These are phyloP conservation scores for Carcharodon carcharias DNA, from an alignment of 2,797 vertebrate genomes.

Conservation along the genomic window DNA sequence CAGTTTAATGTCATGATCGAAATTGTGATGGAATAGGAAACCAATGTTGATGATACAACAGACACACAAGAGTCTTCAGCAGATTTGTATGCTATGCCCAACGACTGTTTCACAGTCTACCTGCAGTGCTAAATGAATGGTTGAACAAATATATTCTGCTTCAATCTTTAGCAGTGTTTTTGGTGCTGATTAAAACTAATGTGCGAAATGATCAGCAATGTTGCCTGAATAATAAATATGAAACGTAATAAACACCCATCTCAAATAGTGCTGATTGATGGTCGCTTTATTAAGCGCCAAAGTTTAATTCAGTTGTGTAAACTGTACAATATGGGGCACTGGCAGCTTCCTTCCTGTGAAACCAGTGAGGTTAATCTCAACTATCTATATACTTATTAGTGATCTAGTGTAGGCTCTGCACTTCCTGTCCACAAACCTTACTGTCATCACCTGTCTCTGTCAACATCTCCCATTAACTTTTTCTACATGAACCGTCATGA, in stretches of 20 bases:
- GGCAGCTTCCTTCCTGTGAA: neutral
- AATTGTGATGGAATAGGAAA: neutral
- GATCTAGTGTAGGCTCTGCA: neutral
- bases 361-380: neutral
- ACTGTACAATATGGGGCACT: neutral
- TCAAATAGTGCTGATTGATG: neutral
- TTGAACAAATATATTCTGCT: neutral
- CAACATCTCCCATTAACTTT: neutral
- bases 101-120: neutral
- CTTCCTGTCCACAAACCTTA: slow-evolving; percentile 4
- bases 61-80: neutral
- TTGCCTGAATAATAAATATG: neutral
- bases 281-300: neutral
- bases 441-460: neutral
- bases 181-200: neutral
- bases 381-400: neutral
- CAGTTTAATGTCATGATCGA: neutral
- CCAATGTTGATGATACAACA: neutral
- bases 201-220: neutral
- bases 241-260: neutral
- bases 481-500: neutral
- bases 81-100: neutral
- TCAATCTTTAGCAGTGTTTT: neutral
- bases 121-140: neutral
- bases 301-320: neutral